Evolutionary conservation across 2,888 invertebrate genomes (phyloP).

Genomic region (Drosophila robusta): DNA sequence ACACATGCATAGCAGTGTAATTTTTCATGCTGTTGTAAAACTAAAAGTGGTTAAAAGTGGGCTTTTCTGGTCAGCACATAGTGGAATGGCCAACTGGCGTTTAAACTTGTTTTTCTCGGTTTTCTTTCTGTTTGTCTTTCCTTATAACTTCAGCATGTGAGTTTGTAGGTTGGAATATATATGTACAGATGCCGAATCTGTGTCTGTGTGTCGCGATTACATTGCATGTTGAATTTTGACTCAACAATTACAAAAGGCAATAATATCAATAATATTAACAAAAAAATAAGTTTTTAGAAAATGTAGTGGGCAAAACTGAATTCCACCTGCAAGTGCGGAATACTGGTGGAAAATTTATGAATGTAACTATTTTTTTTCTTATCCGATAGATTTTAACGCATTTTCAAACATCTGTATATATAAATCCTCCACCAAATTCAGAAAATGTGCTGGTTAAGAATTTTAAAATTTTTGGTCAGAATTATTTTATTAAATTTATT

Average conservation of each 20-base stretch:
- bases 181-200: conserved; percentile 28
- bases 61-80: neutral
- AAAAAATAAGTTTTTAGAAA: neutral
- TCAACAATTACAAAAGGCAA: conserved; percentile 11
- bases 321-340: too few species aligned
- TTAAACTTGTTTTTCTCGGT: conserved; percentile 13
- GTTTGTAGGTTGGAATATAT: neutral
- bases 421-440: too few species aligned
- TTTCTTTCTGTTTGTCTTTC: conserved; percentile 21
- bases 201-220: conserved; percentile 57
- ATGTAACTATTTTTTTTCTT: too few species aligned
- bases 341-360: too few species aligned
- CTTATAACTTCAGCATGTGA: conserved; percentile 1
- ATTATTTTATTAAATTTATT: too few species aligned
- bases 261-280: too few species aligned
- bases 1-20: neutral
- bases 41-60: neutral
- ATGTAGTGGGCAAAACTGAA: too few species aligned
- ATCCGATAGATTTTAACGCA: too few species aligned
- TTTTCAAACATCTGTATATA: too few species aligned
- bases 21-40: neutral
- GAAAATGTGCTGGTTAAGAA: too few species aligned
- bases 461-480: too few species aligned
- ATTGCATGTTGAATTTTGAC: conserved; percentile 17
- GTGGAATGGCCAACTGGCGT: neutral